Evolutionary conservation across 2,888 invertebrate species (phyloP).

Genomic region (Cosmorhoe ocellata): DNA sequence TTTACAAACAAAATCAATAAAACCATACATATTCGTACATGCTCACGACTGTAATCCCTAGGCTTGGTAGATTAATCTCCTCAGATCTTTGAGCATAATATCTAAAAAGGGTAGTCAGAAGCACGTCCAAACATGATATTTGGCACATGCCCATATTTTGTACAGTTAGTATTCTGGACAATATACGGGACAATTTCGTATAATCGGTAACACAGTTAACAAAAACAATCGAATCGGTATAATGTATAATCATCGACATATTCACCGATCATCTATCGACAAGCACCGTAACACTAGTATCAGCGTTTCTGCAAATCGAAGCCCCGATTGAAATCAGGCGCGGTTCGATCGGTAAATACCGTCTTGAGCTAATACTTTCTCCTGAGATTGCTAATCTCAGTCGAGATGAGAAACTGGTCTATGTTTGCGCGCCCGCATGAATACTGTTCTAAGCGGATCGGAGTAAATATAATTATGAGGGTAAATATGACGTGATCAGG

Average conservation of each 20-base stretch:
- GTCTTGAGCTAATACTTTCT: slow-evolving; percentile 76
- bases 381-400: slow-evolving; percentile 70
- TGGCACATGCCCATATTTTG: no score
- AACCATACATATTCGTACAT: no score
- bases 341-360: slow-evolving; percentile 69
- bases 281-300: slow-evolving; percentile 42
- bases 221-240: no score
- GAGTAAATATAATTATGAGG: slow-evolving; percentile 14
- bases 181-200: no score
- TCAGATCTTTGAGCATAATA: no score
- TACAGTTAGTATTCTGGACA: no score
- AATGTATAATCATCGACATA: neutral
- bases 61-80: no score
- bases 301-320: slow-evolving; percentile 64
- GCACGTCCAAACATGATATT: no score
- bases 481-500: slow-evolving; percentile 1
- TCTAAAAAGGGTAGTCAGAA: no score
- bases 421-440: slow-evolving; percentile 32
- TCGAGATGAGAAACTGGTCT: slow-evolving; percentile 45
- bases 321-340: slow-evolving; percentile 72
- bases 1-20: no score
- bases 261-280: slow-evolving; percentile 27
- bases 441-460: slow-evolving; percentile 11
- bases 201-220: no score
- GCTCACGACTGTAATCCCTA: no score